Percentiles rank a stretch among this genome's conserved stretches.
phyloP scores from a whole-genome alignment of 2,888 invertebrate species.

The Orgyia antiqua region DNA sequence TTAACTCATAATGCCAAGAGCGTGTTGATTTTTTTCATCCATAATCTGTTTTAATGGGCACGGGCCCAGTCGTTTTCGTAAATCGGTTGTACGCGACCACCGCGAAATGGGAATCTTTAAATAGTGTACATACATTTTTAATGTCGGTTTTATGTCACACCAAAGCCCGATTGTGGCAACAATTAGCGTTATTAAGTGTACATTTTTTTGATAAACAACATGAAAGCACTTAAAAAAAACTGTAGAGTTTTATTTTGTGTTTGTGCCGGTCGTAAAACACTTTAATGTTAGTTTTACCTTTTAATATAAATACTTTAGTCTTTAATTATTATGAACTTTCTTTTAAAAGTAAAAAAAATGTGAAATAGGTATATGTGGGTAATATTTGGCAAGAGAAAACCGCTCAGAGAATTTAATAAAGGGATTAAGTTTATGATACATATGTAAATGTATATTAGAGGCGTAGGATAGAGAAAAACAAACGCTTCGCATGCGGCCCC shows the following conservation, averaged over 20 bases:
- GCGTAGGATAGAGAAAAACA: conserved; percentile 60
- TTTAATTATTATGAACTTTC: conserved; percentile 15
- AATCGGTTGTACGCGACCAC: conserved; percentile 66
- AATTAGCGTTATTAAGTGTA: conserved; percentile 71
- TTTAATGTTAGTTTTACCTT: conserved; percentile 17
- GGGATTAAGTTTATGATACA: conserved; percentile 54
- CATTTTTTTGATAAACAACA: conserved; percentile 47
- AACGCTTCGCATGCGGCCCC: conserved; percentile 58
- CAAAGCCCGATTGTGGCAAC: conserved; percentile 61
- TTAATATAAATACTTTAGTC: conserved; percentile 10
- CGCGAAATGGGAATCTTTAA: conserved; percentile 72
- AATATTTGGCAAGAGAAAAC: conserved; percentile 34
- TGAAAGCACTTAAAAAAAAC: conserved; percentile 26
- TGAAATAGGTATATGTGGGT: conserved; percentile 30
- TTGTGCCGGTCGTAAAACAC: no score
- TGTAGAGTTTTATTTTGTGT: conserved; percentile 24
- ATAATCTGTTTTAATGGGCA: conserved; percentile 76
- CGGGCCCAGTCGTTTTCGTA: conserved; percentile 70
- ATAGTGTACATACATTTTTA: conserved; percentile 71
- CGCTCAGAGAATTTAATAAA: conserved; percentile 58
- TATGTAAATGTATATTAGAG: conserved; percentile 53
- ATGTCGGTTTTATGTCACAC: conserved; percentile 66
- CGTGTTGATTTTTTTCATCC: conserved; percentile 65
- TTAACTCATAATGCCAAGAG: conserved; percentile 76
- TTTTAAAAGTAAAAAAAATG: conserved; percentile 7